These are phyloP conservation scores for Hormaphis cornu DNA, from an alignment of 1,140 invertebrate species.

Conservation along the genomic window DNA sequence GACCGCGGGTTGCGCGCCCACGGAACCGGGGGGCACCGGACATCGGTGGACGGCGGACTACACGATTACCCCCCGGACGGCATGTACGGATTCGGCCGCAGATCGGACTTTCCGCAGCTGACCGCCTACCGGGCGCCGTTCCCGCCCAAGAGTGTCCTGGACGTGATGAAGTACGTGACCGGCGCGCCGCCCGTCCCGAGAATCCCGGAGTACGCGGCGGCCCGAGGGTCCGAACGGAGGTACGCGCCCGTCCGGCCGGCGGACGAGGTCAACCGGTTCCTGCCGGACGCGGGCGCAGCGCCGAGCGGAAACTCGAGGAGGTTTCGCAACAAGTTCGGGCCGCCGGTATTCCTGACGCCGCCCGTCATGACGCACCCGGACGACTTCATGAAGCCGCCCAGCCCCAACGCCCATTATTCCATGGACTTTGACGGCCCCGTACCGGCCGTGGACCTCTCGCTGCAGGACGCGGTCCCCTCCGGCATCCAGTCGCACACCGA, in stretches of 20 bases:
- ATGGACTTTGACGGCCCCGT: neutral
- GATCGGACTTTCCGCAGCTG: constrained; percentile 13
- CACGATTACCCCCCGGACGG: neutral
- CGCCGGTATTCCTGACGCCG: neutral
- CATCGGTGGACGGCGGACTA: no score
- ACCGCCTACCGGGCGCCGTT: neutral
- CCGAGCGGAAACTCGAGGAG: neutral
- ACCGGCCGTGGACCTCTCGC: neutral
- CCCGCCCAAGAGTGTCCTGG: neutral
- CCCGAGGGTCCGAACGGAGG: neutral
- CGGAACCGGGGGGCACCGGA: no score
- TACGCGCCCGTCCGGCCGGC: neutral
- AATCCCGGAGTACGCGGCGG: neutral
- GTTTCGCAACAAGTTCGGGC: constrained; percentile 12
- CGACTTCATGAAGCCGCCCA: constrained; percentile 21
- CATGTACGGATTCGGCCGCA: constrained; percentile 1
- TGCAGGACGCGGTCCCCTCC: neutral
- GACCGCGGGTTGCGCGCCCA: no score
- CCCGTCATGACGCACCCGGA: neutral
- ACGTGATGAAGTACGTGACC: constrained; percentile 24
- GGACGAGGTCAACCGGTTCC: neutral
- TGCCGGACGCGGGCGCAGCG: neutral
- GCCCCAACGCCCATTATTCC: neutral
- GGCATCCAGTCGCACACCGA: neutral
- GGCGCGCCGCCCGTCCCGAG: neutral